These are phyloP conservation scores for Anguilla anguilla DNA, from an alignment of 2,797 vertebrate genomes.

Conservation along the genomic window DNA sequence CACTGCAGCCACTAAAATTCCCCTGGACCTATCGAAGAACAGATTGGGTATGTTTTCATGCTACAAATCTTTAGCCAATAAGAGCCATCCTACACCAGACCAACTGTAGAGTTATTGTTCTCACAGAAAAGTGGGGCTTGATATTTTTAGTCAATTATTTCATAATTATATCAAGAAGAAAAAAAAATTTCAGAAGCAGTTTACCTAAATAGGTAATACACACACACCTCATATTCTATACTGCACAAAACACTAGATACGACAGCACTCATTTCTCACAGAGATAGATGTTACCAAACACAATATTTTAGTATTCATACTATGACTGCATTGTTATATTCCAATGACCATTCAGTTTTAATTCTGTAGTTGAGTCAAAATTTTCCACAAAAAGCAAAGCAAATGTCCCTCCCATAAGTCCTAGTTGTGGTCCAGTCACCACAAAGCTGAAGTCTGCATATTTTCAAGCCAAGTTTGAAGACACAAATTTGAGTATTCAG, in stretches of 20 bases:
- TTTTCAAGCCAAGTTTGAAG: constrained; percentile 19
- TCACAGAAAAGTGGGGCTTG: not conserved
- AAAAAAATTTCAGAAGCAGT: constrained; percentile 8
- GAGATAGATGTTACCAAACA: constrained; percentile 21
- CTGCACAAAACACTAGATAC: constrained; percentile 25
- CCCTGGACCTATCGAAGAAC: constrained; percentile 6
- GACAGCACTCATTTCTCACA: constrained; percentile 24
- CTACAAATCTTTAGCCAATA: not conserved
- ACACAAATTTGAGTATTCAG: constrained; percentile 9
- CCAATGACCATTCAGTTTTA: constrained; percentile 27
- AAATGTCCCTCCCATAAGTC: constrained; percentile 22
- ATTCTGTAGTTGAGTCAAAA: constrained; percentile 27
- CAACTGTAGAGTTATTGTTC: not conserved
- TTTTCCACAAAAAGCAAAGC: constrained; percentile 26
- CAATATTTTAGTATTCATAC: constrained; percentile 7
- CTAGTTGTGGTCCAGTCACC: constrained; percentile 26
- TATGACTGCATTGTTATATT: constrained; percentile 9
- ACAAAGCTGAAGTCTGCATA: constrained; percentile 12
- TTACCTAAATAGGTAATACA: not conserved
- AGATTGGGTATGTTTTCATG: not conserved
- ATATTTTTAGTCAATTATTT: constrained; percentile 12
- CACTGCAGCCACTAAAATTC: not conserved
- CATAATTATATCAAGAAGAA: constrained; percentile 13
- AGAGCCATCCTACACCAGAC: constrained; percentile 1
- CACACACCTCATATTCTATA: constrained; percentile 15